Percentiles rank a stretch among this genome's conserved stretches.
Conservation (phyloP, 2,797 vertebrate species). For the Notolepis coatsorum region DNA sequence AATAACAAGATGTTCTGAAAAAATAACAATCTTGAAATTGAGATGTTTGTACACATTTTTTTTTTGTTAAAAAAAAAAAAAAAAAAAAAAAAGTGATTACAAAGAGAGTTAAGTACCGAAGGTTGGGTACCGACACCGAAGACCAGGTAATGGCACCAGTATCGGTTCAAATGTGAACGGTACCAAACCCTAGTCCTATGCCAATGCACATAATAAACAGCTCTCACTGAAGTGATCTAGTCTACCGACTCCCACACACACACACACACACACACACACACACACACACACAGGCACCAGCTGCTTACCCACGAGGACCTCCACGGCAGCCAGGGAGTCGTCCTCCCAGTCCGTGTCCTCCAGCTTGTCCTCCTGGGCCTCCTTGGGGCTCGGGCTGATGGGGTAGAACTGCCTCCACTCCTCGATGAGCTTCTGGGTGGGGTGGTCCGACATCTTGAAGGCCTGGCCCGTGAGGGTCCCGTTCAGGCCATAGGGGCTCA, state of each 20-base stretch:
- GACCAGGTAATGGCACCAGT: too few relatives aligned
- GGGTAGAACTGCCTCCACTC: conserved; percentile 99
- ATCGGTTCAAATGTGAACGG: too few relatives aligned
- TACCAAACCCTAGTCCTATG: too few relatives aligned
- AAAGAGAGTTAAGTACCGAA: too few relatives aligned
- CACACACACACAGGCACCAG: not conserved
- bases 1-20: too few relatives aligned
- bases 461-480: conserved; percentile 98
- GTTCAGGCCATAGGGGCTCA: conserved; percentile 97
- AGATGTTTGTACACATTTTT: too few relatives aligned
- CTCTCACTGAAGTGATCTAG: too few relatives aligned
- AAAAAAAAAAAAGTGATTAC: too few relatives aligned
- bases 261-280: not conserved
- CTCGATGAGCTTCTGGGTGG: conserved; percentile 97
- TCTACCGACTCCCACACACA: not conserved
- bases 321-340: conserved; percentile 96
- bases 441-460: conserved; percentile 99
- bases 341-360: conserved; percentile 98
- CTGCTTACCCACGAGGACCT: conserved; percentile 95
- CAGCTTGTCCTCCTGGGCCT: conserved; percentile 92
- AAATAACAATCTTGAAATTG: too few relatives aligned
- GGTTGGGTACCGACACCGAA: too few relatives aligned
- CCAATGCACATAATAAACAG: too few relatives aligned
- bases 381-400: conserved; percentile 91
- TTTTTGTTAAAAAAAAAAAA: too few relatives aligned